Conservation (phyloP, 1,140 invertebrate species). For the Dreissena rostriformis region DNA sequence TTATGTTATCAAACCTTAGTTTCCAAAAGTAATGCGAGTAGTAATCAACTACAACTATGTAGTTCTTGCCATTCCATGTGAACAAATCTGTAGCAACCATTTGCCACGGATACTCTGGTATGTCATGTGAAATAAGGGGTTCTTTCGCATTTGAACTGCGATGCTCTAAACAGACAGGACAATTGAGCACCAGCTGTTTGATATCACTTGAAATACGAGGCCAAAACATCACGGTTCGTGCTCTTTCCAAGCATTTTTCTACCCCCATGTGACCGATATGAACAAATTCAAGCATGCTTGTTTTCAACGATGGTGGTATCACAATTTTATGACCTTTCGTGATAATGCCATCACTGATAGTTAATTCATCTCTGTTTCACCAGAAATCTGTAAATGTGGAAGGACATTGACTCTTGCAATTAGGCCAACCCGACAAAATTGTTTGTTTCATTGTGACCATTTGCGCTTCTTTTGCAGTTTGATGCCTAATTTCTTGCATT, state of each 20-base stretch:
- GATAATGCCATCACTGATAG: conserved; percentile 48
- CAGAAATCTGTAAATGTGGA: conserved; percentile 34
- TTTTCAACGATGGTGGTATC: conserved; percentile 21
- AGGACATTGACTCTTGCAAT: too few species aligned
- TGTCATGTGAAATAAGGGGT: too few species aligned
- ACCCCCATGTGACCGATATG: conserved; percentile 61
- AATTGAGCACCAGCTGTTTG: conserved; percentile 52
- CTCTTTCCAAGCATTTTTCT: conserved; percentile 53
- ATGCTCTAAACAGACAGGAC: conserved; percentile 41
- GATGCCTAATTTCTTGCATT: too few species aligned
- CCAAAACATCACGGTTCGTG: conserved; percentile 60
- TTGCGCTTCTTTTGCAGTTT: too few species aligned
- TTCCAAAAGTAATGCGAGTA: conserved; percentile 62
- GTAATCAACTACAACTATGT: too few species aligned
- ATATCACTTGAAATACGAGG: too few species aligned
- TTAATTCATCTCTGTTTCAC: conserved; percentile 57
- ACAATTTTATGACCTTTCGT: conserved; percentile 58
- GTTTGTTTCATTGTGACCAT: conserved; percentile 38
- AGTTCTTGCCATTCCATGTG: too few species aligned
- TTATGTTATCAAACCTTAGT: conserved; percentile 27
- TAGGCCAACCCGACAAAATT: too few species aligned
- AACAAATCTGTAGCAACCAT: too few species aligned
- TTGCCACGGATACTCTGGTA: conserved; percentile 63
- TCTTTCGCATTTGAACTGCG: conserved; percentile 32
- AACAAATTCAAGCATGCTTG: conserved; percentile 49